phyloP scores from a whole-genome alignment of 1,140 invertebrate genomes.

The Pseudachorutes palmiensis region DNA sequence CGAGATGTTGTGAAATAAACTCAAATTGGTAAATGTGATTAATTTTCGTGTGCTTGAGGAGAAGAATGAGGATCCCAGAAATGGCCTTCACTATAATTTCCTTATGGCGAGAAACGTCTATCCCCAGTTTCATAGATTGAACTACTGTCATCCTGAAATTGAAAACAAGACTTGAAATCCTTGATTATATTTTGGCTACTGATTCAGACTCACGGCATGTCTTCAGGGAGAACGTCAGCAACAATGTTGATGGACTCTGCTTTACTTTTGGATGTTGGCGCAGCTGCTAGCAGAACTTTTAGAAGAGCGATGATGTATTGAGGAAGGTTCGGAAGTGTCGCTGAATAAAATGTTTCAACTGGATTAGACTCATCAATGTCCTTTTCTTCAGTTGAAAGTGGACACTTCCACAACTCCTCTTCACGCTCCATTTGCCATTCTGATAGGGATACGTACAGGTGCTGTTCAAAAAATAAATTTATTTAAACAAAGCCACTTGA shows the following conservation, averaged over 20 bases:
- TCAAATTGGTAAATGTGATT: conserved; percentile 99
- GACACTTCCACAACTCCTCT: conserved; percentile 52
- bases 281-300: conserved; percentile 93
- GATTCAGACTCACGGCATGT: conserved; percentile 70
- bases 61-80: conserved; percentile 81
- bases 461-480: conserved; percentile 47
- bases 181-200: background rate
- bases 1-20: conserved; percentile 96
- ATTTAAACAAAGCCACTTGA: background rate
- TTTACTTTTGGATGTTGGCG: conserved; percentile 95
- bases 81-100: conserved; percentile 98
- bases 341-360: conserved; percentile 42
- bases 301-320: conserved; percentile 95
- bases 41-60: conserved; percentile 98
- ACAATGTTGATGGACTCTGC: conserved; percentile 98
- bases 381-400: conserved; percentile 53
- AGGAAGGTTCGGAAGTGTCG: conserved; percentile 83
- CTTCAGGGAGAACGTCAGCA: conserved; percentile 91
- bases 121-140: conserved; percentile 92
- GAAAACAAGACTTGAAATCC: background rate
- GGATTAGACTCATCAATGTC: conserved; percentile 40
- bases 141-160: conserved; percentile 73
- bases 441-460: conserved; percentile 73
- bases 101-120: conserved; percentile 97
- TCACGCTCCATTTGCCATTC: conserved; percentile 76